A percentile compares a stretch with the other conserved stretches of the same genome.
Evolutionary conservation across 2,797 vertebrate species (phyloP).

Genomic region (Toxotes lorentzi): DNA sequence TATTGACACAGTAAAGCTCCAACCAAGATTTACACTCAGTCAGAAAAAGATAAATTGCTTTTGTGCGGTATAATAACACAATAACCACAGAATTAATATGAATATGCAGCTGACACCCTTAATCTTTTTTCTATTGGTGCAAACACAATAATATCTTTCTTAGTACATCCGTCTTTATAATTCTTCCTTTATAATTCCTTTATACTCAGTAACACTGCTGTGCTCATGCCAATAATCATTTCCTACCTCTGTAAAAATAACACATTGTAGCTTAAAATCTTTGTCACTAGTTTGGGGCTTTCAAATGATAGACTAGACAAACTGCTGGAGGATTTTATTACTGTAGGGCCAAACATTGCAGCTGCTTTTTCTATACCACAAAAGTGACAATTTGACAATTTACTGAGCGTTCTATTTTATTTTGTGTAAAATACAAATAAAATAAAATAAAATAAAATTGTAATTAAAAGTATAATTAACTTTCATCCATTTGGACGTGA

Average conservation of each 20-base stretch:
- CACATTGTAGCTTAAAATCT: slow-evolving; percentile 22
- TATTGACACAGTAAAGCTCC: not conserved
- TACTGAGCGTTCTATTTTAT: not conserved
- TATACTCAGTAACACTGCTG: slow-evolving; percentile 15
- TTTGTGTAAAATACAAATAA: not conserved
- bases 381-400: not conserved
- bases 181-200: no score
- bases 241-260: slow-evolving; percentile 32
- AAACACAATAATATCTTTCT: slow-evolving; percentile 37
- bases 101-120: not conserved
- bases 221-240: slow-evolving; percentile 36
- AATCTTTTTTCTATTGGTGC: slow-evolving; percentile 15
- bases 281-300: slow-evolving; percentile 5
- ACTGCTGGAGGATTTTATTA: slow-evolving; percentile 25
- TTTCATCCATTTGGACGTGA: not conserved
- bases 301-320: slow-evolving; percentile 24
- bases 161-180: slow-evolving; percentile 17
- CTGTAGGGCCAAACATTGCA: not conserved
- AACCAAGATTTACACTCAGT: not conserved
- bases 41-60: not conserved
- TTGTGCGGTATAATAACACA: not conserved
- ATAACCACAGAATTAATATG: not conserved
- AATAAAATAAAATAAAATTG: not conserved
- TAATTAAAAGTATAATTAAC: not conserved
- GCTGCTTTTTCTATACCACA: slow-evolving; percentile 8